Percentiles rank a stretch among this genome's conserved stretches.
Conservation (phyloP, 2,113 vertebrate genomes). For the Notechis scutatus region DNA sequence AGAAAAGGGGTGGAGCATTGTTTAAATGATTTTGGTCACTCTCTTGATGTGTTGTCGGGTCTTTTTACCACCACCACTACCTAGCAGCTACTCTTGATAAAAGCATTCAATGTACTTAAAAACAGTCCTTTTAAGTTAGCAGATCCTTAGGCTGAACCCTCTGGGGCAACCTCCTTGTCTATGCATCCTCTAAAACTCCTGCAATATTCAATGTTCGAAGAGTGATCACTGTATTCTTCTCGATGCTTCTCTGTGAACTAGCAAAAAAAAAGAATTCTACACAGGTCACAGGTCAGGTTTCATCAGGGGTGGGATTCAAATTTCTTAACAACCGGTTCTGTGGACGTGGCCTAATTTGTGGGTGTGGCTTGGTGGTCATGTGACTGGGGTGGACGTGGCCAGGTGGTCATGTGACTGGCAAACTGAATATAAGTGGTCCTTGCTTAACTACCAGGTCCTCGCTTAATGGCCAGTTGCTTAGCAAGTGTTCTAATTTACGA, state of each 20-base stretch:
- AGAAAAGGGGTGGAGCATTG: background rate
- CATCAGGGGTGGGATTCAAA: background rate
- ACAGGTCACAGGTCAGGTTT: background rate
- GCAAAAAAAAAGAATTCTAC: background rate
- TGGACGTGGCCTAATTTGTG: no score
- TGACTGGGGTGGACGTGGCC: no score
- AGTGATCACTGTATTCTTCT: background rate
- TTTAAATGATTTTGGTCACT: background rate
- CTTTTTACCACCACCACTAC: accelerated
- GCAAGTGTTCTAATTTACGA: no score
- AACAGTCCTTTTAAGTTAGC: background rate
- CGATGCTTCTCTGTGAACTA: background rate
- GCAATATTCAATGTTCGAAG: background rate
- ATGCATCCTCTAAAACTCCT: background rate
- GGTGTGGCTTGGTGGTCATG: no score
- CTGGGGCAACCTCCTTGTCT: background rate
- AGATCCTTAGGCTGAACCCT: background rate
- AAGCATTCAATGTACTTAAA: background rate
- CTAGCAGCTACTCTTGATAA: background rate
- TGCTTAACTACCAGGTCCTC: no score
- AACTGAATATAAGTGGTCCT: no score
- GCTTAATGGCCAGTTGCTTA: no score
- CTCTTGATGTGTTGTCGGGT: background rate
- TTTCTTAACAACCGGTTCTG: no score
- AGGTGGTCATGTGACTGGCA: no score